Conservation (phyloP, 2,113 vertebrate species). For the Ictalurus furcatus region DNA sequence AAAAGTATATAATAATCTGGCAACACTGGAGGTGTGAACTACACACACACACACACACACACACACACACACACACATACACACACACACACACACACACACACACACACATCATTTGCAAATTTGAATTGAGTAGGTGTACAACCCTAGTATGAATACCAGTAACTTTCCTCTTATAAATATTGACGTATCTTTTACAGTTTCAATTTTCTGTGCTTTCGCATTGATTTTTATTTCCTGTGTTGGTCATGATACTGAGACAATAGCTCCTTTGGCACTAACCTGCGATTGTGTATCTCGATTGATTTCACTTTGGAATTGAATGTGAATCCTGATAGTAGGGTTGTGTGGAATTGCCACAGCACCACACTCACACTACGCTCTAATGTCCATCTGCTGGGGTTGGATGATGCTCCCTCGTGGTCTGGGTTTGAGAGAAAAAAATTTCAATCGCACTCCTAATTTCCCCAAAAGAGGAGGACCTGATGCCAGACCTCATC, state of each 20-base stretch:
- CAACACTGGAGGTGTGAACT: not conserved
- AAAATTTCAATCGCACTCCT: not conserved
- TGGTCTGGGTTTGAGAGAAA: not conserved
- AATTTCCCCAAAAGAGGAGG: slow-evolving; percentile 3
- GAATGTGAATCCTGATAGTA: slow-evolving; percentile 14
- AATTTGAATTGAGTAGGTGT: not conserved
- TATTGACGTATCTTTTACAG: not conserved
- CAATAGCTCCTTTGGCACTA: not conserved
- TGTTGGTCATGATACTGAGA: not conserved
- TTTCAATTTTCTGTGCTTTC: not conserved
- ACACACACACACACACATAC: not conserved
- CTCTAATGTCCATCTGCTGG: slow-evolving; percentile 4
- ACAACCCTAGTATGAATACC: not conserved
- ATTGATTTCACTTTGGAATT: not conserved
- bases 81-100: no score
- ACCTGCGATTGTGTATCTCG: not conserved
- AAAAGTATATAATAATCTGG: not conserved
- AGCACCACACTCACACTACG: not conserved
- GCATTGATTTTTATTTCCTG: not conserved
- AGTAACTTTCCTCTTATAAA: not conserved
- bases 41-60: not conserved
- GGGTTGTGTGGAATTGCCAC: not conserved
- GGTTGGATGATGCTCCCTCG: not conserved
- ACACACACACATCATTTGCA: no score
- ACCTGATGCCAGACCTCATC: not conserved